A percentile compares a stretch with the other conserved stretches of the same genome.
These are phyloP conservation scores for Lordiphosa mommai DNA, from an alignment of 1,140 invertebrate genomes.

Conservation along the genomic window DNA sequence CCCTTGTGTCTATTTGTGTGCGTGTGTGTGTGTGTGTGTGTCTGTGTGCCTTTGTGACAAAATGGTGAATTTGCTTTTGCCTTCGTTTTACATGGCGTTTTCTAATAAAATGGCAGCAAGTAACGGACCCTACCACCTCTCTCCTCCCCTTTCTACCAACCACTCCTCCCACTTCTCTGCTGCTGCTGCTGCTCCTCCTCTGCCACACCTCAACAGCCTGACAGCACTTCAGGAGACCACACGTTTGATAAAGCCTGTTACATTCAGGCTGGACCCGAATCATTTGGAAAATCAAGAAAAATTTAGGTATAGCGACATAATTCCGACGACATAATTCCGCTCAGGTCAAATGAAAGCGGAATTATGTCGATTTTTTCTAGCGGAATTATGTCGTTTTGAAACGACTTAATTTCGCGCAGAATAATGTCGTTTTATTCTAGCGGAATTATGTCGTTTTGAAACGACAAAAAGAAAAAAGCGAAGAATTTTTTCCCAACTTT, in stretches of 20 bases:
- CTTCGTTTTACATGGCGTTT: constrained; percentile 64
- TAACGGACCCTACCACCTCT: background rate
- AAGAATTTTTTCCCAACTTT: too few relatives aligned
- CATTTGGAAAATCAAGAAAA: too few relatives aligned
- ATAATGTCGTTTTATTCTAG: too few relatives aligned
- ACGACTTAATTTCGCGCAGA: too few relatives aligned
- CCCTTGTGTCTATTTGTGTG: background rate
- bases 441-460: too few relatives aligned
- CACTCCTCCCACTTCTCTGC: background rate
- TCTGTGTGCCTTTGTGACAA: constrained; percentile 49
- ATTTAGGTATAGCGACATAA: too few relatives aligned
- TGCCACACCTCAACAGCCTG: background rate
- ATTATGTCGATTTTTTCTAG: too few relatives aligned
- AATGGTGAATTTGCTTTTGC: constrained; percentile 65
- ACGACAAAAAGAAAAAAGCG: too few relatives aligned
- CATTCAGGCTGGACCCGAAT: background rate
- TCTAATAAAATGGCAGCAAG: constrained; percentile 73
- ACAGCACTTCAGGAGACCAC: background rate
- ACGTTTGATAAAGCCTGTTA: background rate
- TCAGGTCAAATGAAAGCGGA: too few relatives aligned
- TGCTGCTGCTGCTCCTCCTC: too few relatives aligned
- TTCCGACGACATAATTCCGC: too few relatives aligned
- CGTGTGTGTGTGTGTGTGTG: constrained; percentile 16
- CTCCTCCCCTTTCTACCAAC: background rate
- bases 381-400: too few relatives aligned